Conservation (phyloP, 2,113 vertebrate genomes). For the Oryzias celebensis region DNA sequence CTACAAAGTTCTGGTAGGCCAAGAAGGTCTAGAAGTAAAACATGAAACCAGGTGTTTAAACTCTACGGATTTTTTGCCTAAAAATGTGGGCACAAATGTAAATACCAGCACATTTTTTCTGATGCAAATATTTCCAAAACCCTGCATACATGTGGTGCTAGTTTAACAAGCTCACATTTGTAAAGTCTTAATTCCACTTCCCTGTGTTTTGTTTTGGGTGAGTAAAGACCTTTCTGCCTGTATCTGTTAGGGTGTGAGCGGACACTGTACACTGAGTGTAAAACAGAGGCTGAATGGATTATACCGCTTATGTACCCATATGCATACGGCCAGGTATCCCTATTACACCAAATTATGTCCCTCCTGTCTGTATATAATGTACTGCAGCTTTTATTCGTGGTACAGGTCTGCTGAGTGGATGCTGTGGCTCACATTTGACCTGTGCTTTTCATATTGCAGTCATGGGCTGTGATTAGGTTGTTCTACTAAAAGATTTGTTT, state of each 20-base stretch:
- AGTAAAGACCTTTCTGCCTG: constrained; percentile 24
- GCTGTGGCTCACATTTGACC: constrained; percentile 7
- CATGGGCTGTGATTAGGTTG: not conserved
- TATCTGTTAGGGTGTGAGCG: not conserved
- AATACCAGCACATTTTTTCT: not conserved
- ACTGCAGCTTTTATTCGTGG: constrained; percentile 2
- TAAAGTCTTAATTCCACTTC: not conserved
- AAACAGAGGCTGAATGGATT: not conserved
- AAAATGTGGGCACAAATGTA: not conserved
- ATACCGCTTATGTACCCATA: constrained; percentile 6
- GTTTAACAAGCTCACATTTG: too few relatives aligned
- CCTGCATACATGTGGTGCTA: not conserved
- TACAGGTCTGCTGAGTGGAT: not conserved
- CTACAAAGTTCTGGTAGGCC: too few relatives aligned
- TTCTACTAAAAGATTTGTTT: not conserved
- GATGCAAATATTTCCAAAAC: not conserved
- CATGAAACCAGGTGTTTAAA: not conserved
- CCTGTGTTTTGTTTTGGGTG: constrained; percentile 16
- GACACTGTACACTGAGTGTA: constrained; percentile 1
- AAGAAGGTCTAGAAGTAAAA: not conserved
- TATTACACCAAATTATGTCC: constrained; percentile 28
- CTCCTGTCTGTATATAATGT: constrained; percentile 18
- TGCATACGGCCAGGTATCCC: constrained; percentile 40
- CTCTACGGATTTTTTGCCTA: not conserved
- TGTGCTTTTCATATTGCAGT: not conserved